Conservation (phyloP, 1,140 invertebrate species). For the Epicauta chinensis region DNA sequence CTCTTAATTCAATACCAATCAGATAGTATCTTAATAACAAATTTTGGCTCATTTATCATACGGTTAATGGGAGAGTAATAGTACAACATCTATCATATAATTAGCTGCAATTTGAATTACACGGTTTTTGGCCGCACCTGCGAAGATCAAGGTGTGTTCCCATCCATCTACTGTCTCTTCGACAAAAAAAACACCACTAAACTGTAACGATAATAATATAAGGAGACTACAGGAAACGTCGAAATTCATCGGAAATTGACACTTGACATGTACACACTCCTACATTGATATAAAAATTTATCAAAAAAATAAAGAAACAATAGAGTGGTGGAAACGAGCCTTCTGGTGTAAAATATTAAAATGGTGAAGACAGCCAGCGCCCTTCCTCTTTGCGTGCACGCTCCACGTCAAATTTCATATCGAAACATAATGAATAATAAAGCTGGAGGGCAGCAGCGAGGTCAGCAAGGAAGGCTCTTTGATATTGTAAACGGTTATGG, state of each 20-base stretch:
- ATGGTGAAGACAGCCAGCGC: slow-evolving; percentile 9
- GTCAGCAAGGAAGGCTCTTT: slow-evolving; percentile 5
- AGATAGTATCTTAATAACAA: slow-evolving; percentile 10
- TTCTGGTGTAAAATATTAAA: slow-evolving; percentile 10
- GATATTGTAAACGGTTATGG: too few species aligned
- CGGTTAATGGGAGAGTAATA: slow-evolving; percentile 19
- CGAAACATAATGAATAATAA: slow-evolving; percentile 13
- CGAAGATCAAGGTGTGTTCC: slow-evolving; percentile 24
- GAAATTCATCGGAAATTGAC: neutral
- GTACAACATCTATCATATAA: slow-evolving; percentile 24
- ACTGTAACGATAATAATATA: slow-evolving; percentile 13
- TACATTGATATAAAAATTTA: too few species aligned
- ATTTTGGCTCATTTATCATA: slow-evolving; percentile 17
- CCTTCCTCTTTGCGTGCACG: slow-evolving; percentile 13
- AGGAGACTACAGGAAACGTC: slow-evolving; percentile 13
- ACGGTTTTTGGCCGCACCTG: slow-evolving; percentile 25
- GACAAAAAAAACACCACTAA: neutral
- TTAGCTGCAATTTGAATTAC: slow-evolving; percentile 27
- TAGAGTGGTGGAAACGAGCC: too few species aligned
- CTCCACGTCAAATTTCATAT: slow-evolving; percentile 13
- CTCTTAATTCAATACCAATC: too few species aligned
- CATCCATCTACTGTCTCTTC: slow-evolving; percentile 14
- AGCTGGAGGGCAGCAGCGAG: slow-evolving; percentile 6
- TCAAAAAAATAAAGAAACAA: too few species aligned
- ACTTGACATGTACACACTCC: too few species aligned